Conservation (phyloP, 1,140 invertebrate species). For the Mycetomoellerius zeteki region DNA sequence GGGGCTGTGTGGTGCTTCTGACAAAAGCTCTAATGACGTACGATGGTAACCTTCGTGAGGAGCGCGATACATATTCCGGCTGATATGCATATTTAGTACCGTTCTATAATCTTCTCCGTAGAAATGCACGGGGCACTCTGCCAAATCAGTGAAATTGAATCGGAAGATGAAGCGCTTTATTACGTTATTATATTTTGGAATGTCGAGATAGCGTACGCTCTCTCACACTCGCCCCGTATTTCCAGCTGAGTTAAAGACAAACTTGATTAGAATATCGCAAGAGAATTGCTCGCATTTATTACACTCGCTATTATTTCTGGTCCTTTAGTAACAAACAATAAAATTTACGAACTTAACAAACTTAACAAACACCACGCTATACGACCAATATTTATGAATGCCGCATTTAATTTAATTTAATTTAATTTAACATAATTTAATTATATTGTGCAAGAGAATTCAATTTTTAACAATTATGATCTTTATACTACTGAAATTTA, state of each 20-base stretch:
- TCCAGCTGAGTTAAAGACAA: slow-evolving; percentile 1
- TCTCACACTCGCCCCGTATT: background rate
- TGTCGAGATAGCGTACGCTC: background rate
- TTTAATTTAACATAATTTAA: slow-evolving; percentile 32
- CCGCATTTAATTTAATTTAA: slow-evolving; percentile 19
- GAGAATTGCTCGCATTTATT: slow-evolving; percentile 31
- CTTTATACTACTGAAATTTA: background rate
- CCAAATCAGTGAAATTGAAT: slow-evolving; percentile 63
- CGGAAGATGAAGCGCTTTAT: slow-evolving; percentile 48
- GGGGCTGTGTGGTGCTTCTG: slow-evolving; percentile 21
- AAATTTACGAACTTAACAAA: background rate
- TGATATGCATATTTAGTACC: slow-evolving; percentile 60
- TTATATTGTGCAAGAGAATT: background rate
- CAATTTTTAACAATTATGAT: slow-evolving; percentile 5
- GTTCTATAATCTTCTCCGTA: slow-evolving; percentile 41
- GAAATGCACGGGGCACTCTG: slow-evolving; percentile 47
- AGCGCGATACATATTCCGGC: slow-evolving; percentile 55
- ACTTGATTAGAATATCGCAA: slow-evolving; percentile 52
- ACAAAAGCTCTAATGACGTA: slow-evolving; percentile 62
- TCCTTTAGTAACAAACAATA: background rate
- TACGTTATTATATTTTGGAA: slow-evolving; percentile 54
- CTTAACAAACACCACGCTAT: background rate
- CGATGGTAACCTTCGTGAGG: slow-evolving; percentile 61
- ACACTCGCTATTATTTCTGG: background rate
- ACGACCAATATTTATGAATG: background rate